A percentile compares a stretch with the other conserved stretches of the same genome.
Conservation (phyloP, 2,888 invertebrate genomes). For the Cartodere bifasciata region DNA sequence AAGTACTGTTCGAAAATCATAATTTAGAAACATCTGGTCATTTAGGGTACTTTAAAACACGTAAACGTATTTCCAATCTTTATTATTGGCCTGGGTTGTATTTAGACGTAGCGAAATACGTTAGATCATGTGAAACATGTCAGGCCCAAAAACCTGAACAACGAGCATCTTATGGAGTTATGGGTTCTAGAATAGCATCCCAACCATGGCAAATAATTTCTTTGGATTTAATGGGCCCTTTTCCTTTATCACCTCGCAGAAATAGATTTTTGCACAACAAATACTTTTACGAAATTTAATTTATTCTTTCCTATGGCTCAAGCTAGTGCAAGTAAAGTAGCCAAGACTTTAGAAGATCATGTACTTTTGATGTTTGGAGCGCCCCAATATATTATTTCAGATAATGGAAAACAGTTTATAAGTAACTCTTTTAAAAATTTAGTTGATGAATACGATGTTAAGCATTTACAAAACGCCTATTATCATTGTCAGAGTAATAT, state of each 20-base stretch:
- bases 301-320: slow-evolving; percentile 14
- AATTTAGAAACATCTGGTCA: slow-evolving; percentile 10
- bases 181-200: slow-evolving; percentile 5
- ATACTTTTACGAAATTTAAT: slow-evolving; percentile 16
- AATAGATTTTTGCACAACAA: slow-evolving; percentile 13
- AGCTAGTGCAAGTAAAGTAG: slow-evolving; percentile 13
- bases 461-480: slow-evolving; percentile 14
- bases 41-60: slow-evolving; percentile 11
- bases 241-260: slow-evolving; percentile 10
- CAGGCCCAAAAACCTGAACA: slow-evolving; percentile 4
- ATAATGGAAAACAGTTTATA: slow-evolving; percentile 20
- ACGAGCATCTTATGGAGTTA: slow-evolving; percentile 5
- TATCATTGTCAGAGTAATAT: slow-evolving; percentile 23
- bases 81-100: slow-evolving; percentile 10
- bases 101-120: slow-evolving; percentile 9
- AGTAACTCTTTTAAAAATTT: slow-evolving; percentile 10
- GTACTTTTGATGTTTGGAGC: slow-evolving; percentile 19
- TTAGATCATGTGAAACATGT: slow-evolving; percentile 8
- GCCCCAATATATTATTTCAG: slow-evolving; percentile 15
- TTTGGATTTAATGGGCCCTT: slow-evolving; percentile 14
- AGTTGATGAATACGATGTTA: slow-evolving; percentile 9
- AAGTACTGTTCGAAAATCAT: no score
- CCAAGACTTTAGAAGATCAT: slow-evolving; percentile 13
- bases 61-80: slow-evolving; percentile 3
- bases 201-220: slow-evolving; percentile 14